These are phyloP conservation scores for Dysdera silvatica DNA, from an alignment of 1,140 invertebrate genomes.

Conservation along the genomic window DNA sequence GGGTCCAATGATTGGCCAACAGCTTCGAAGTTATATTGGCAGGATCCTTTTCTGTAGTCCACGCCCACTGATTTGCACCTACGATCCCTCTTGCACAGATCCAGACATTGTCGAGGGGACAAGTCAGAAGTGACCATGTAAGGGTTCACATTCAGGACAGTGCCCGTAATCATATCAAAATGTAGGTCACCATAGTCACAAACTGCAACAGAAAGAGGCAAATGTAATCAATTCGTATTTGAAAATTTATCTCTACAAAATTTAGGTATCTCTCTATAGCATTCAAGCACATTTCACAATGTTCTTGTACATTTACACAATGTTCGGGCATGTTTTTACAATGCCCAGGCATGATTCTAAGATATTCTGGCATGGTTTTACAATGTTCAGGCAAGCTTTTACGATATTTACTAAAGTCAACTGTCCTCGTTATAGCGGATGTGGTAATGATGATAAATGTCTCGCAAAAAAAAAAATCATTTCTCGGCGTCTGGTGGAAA, in stretches of 20 bases:
- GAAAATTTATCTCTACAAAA: not conserved
- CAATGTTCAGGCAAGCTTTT: no score
- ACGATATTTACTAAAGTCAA: no score
- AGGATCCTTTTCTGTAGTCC: constrained; percentile 27
- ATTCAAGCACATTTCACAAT: no score
- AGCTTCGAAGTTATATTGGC: constrained; percentile 22
- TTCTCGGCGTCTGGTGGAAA: no score
- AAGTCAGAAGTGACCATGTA: constrained; percentile 23
- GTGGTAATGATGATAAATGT: no score
- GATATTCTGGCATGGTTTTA: no score
- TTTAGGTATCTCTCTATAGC: no score
- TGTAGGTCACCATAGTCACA: constrained; percentile 21
- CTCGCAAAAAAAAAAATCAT: no score
- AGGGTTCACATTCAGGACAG: not conserved
- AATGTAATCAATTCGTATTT: not conserved
- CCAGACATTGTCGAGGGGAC: constrained; percentile 19
- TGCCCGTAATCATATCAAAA: constrained; percentile 26
- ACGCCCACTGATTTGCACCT: constrained; percentile 22
- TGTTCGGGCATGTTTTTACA: no score
- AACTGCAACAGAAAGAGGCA: not conserved
- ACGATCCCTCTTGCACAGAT: constrained; percentile 18
- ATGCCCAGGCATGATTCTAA: no score
- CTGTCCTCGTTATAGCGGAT: no score
- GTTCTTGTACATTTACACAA: no score
- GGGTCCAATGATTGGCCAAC: not conserved